These are phyloP conservation scores for Agrochola macilenta DNA, from an alignment of 2,888 invertebrate genomes.

Conservation along the genomic window DNA sequence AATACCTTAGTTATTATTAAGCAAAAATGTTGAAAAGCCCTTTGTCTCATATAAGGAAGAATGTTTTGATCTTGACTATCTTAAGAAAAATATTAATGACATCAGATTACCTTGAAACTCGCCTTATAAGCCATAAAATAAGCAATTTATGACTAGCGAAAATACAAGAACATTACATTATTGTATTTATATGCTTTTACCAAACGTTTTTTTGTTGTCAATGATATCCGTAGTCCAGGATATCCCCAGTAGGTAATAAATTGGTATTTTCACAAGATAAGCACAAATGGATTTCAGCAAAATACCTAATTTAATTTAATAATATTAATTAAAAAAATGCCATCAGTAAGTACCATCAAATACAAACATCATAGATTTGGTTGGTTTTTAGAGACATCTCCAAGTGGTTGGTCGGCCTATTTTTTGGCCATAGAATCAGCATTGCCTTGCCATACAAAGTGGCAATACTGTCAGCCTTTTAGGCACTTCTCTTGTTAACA, in stretches of 20 bases:
- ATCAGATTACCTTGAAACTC: slow-evolving; percentile 22
- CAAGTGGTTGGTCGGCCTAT: too few relatives aligned
- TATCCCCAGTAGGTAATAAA: not conserved
- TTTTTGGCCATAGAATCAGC: too few relatives aligned
- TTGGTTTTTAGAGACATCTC: too few relatives aligned
- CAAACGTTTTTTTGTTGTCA: not conserved
- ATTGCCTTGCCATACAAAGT: too few relatives aligned
- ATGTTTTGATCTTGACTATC: not conserved
- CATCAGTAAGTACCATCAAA: not conserved
- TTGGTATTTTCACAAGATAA: not conserved
- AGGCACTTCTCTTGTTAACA: too few relatives aligned
- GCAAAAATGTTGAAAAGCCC: not conserved
- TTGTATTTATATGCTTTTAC: too few relatives aligned
- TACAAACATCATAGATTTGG: not conserved
- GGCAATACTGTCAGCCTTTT: too few relatives aligned
- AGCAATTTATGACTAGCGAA: not conserved
- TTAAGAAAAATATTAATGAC: not conserved
- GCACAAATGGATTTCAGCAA: not conserved
- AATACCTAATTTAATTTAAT: not conserved
- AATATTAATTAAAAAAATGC: not conserved
- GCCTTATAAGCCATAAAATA: not conserved
- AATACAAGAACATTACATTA: not conserved
- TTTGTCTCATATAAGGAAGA: slow-evolving; percentile 20
- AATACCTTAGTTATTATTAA: not conserved
- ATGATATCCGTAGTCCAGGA: not conserved